Percentiles rank a stretch among this genome's conserved stretches.
Conservation (phyloP, 2,888 invertebrate genomes). For the Mythimna pallens region DNA sequence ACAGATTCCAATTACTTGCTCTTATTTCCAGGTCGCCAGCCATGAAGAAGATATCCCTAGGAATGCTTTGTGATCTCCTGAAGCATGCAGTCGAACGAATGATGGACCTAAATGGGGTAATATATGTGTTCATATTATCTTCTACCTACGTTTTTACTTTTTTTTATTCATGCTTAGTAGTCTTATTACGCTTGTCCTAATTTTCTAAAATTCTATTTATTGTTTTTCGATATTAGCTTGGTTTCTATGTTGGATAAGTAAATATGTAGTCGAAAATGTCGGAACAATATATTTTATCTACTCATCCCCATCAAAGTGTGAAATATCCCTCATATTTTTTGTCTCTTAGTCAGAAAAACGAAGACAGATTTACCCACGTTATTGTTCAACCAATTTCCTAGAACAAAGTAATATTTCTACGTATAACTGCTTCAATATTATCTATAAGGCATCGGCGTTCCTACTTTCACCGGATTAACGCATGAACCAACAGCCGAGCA, state of each 20-base stretch:
- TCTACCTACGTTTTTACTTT: slow-evolving; percentile 18
- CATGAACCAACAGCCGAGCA: slow-evolving; percentile 45
- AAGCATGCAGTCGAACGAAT: slow-evolving; percentile 95
- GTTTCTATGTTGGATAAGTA: slow-evolving; percentile 5
- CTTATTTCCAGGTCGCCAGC: slow-evolving; percentile 90
- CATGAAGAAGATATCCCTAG: slow-evolving; percentile 93
- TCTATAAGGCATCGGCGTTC: slow-evolving; percentile 31
- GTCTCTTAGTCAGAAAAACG: neutral
- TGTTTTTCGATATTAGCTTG: slow-evolving; percentile 17
- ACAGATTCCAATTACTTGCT: slow-evolving; percentile 14
- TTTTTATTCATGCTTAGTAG: slow-evolving; percentile 10
- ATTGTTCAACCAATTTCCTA: slow-evolving; percentile 3
- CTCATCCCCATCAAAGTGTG: neutral
- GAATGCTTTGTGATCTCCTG: slow-evolving; percentile 94
- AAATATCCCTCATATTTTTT: neutral
- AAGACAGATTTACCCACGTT: neutral
- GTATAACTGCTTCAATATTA: slow-evolving; percentile 15
- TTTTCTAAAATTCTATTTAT: slow-evolving; percentile 3
- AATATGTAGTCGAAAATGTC: neutral
- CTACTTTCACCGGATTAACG: slow-evolving; percentile 70
- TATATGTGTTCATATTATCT: slow-evolving; percentile 64
- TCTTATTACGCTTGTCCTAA: neutral
- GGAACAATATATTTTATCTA: neutral
- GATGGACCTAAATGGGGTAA: slow-evolving; percentile 95
- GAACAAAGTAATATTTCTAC: slow-evolving; percentile 17